These are phyloP conservation scores for Peromyscus nudipes DNA, from an alignment of 2,797 vertebrate genomes.

Conservation along the genomic window DNA sequence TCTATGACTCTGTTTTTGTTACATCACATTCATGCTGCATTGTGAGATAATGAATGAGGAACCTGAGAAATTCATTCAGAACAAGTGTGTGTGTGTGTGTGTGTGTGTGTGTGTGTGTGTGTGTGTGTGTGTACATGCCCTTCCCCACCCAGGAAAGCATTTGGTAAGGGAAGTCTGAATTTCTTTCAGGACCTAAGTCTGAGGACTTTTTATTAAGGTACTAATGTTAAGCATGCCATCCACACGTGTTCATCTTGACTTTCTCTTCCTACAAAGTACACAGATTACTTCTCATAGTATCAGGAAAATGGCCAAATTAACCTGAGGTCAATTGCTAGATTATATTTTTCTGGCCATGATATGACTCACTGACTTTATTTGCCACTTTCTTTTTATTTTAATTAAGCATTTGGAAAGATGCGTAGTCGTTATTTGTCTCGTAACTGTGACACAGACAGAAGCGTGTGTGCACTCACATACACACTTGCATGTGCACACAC, in stretches of 20 bases:
- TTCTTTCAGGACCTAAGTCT: neutral
- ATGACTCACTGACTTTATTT: slow-evolving; percentile 37
- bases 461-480: neutral
- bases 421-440: neutral
- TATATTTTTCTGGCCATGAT: neutral
- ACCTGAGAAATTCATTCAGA: neutral
- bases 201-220: neutral
- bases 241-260: neutral
- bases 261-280: slow-evolving; percentile 6
- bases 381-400: neutral
- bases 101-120: too few species aligned
- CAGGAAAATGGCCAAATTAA: slow-evolving; percentile 21
- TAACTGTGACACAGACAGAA: neutral
- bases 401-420: slow-evolving; percentile 21
- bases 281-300: neutral
- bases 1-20: neutral
- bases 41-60: neutral
- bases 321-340: neutral
- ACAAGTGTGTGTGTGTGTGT: neutral
- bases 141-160: neutral
- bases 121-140: too few species aligned
- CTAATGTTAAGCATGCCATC: neutral
- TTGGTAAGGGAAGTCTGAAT: neutral
- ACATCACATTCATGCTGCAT: neutral
- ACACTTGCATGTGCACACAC: neutral